Base-by-base conservation (phyloP, 2,113 vertebrate genomes). In the Bufo bufo region DNA sequence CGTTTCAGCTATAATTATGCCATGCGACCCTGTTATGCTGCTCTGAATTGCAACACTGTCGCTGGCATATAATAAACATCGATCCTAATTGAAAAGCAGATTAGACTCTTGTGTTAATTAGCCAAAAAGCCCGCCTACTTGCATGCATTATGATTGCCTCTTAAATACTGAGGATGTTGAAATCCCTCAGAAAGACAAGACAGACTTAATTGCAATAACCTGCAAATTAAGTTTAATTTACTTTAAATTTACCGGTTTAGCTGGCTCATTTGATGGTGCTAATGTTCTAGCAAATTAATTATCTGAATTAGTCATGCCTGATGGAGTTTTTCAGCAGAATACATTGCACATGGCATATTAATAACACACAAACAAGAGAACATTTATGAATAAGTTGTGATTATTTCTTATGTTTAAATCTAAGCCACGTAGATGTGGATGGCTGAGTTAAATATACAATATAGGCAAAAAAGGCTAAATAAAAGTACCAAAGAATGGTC, bases 201-300 rank as follows among this genome's bases (percentile, higher is more conserved):
- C 93, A 95, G 96, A 96, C 96, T 97, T 98, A 97, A 98, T 98
- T 98, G 97, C 96, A 96, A 97, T 97, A 96, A 97, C 94, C 95
- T 96, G 96, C 96, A 97, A 97, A 97, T 97, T 97, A 95, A 95
- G 95, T 94, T 93, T 93, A 96, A 99, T 99, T 98, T 97, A 96
- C 97, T 97, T 97, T 96, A 97, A 97, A 95, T 95, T 95, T 96
- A 95, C 96, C 93, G 94, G 96, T 97, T 98, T 97, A 96, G 96
- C 96, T 97, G 96, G 95, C 96, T 96, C 97, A 95, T 97, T 97
- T 97, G 96, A 97, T 96, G 93, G 96, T 96, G 95, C 96, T 99
- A 99, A 99, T 98, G 97, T 98, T 96, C 97, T 96, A 95, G 97
- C 96, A 97, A 99, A 98, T 99, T 99, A 98, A 99, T 99, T 99